Percentiles rank a stretch among this genome's conserved stretches.
These are phyloP conservation scores for Rhagoletis zephyria DNA, from an alignment of 1,140 invertebrate species.

Conservation along the genomic window DNA sequence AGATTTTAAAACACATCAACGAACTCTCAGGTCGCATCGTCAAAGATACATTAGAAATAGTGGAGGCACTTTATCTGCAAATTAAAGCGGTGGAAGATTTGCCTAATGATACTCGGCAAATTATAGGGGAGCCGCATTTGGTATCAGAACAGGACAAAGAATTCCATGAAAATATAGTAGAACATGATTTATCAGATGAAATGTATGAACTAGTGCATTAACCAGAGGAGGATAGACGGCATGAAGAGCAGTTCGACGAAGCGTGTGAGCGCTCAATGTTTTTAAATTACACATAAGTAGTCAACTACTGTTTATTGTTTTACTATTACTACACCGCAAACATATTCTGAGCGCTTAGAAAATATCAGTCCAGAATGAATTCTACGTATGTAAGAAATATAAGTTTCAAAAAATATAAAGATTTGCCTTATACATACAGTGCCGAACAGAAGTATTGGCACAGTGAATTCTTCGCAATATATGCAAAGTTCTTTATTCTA, in stretches of 20 bases:
- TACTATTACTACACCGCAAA: neutral
- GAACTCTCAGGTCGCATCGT: slow-evolving; percentile 89
- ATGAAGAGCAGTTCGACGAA: slow-evolving; percentile 66
- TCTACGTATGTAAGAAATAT: no score
- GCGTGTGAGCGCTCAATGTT: slow-evolving; percentile 70
- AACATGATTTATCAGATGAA: slow-evolving; percentile 66
- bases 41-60: slow-evolving; percentile 84
- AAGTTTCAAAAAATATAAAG: no score
- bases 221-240: slow-evolving; percentile 62
- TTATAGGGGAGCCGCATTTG: slow-evolving; percentile 78
- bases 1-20: slow-evolving; percentile 97
- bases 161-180: slow-evolving; percentile 57
- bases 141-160: slow-evolving; percentile 61
- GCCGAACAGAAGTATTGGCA: no score
- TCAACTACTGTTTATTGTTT: slow-evolving; percentile 17
- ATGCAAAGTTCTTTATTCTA: no score
- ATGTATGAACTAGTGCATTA: slow-evolving; percentile 67
- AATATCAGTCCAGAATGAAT: no score
- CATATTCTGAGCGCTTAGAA: no score
- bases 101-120: slow-evolving; percentile 79
- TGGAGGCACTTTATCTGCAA: slow-evolving; percentile 91
- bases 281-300: slow-evolving; percentile 54
- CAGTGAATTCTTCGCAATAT: no score
- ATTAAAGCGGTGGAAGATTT: slow-evolving; percentile 81
- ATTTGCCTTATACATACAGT: no score